Percentiles rank a stretch among this genome's conserved stretches.
Evolutionary conservation across 1,140 invertebrate genomes (phyloP).

Genomic region (Agraylea sexmaculata): DNA sequence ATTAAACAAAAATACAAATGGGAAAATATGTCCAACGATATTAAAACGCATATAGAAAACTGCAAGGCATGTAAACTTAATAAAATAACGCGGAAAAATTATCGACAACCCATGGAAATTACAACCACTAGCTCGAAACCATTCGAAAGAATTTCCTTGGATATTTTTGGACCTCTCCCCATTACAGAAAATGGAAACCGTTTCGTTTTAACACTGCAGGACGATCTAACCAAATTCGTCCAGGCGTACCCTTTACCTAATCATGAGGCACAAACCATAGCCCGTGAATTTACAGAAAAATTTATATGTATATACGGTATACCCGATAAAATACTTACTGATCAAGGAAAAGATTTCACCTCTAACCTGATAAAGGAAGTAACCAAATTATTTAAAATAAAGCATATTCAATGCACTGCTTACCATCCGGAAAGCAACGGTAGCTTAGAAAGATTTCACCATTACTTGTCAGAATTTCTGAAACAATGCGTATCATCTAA

Average conservation of each 20-base stretch:
- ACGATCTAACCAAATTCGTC: constrained; percentile 26
- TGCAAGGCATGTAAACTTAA: constrained; percentile 23
- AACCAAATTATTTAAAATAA: constrained; percentile 19
- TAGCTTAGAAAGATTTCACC: constrained; percentile 25
- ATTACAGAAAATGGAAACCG: constrained; percentile 18
- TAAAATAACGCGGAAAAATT: constrained; percentile 21
- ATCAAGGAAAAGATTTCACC: constrained; percentile 24
- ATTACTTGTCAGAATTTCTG: constrained; percentile 26
- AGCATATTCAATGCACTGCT: constrained; percentile 19
- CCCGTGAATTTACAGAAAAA: constrained; percentile 14
- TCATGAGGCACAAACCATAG: constrained; percentile 24
- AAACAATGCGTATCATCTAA: constrained; percentile 25
- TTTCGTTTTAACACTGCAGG: constrained; percentile 26
- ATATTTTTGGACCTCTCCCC: constrained; percentile 26
- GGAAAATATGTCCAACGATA: constrained; percentile 22
- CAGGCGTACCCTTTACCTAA: constrained; percentile 22
- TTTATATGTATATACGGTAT: constrained; percentile 24
- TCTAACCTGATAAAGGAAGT: constrained; percentile 11
- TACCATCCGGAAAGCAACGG: constrained; percentile 25
- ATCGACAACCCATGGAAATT: constrained; percentile 24
- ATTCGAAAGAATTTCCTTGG: constrained; percentile 22
- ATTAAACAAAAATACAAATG: constrained; percentile 24
- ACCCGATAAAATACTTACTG: constrained; percentile 24
- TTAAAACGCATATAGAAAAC: constrained; percentile 23
- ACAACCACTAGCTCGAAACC: constrained; percentile 22